These are phyloP conservation scores for Athalia rosae DNA, from an alignment of 2,888 invertebrate genomes.

Conservation along the genomic window DNA sequence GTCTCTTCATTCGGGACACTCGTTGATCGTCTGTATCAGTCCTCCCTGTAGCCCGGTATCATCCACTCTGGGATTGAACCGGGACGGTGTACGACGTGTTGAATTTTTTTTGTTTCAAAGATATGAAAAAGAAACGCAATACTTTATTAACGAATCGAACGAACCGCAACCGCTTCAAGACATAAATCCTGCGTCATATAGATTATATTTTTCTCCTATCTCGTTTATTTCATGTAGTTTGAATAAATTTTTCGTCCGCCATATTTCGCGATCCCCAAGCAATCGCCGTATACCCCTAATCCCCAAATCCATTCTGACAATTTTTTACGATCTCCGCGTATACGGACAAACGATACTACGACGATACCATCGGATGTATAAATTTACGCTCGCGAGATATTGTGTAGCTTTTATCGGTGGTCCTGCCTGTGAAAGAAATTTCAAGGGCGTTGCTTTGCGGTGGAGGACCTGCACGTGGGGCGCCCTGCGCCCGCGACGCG, in stretches of 20 bases:
- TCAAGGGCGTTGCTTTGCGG: constrained; percentile 2
- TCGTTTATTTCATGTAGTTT: background rate
- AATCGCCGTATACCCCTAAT: background rate
- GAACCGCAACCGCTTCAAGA: too few relatives aligned
- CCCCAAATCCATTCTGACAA: background rate
- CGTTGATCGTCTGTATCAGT: constrained; percentile 32
- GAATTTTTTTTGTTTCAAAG: background rate
- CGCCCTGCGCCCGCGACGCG: background rate
- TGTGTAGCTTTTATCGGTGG: constrained; percentile 1
- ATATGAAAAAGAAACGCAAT: too few relatives aligned
- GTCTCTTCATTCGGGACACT: constrained; percentile 30
- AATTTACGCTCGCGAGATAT: constrained; percentile 9
- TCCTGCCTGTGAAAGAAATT: background rate
- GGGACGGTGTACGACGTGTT: background rate
- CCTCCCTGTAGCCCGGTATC: too few relatives aligned
- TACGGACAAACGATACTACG: background rate
- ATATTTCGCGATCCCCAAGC: background rate
- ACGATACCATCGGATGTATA: background rate
- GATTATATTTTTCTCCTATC: background rate
- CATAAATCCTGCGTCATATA: background rate
- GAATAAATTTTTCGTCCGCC: constrained; percentile 1
- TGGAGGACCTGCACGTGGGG: background rate
- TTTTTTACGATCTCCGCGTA: constrained; percentile 21
- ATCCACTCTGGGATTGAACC: too few relatives aligned
- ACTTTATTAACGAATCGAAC: too few relatives aligned